Percentiles rank a stretch among this genome's conserved stretches.
These are phyloP conservation scores for Hippocampus barbouri DNA, from an alignment of 2,113 vertebrate species.

Conservation along the genomic window DNA sequence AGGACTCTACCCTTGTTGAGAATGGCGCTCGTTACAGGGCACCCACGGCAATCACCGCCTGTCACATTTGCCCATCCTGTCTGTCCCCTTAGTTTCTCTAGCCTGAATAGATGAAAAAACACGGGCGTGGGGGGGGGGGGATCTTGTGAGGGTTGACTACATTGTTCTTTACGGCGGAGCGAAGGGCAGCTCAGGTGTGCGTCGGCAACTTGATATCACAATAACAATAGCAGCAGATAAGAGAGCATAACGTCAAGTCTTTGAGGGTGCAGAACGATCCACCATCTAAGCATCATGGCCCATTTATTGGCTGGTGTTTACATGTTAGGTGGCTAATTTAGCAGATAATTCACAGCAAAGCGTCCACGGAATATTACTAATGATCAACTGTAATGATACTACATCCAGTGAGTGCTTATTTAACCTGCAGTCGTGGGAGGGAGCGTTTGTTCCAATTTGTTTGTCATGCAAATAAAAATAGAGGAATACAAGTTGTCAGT, in stretches of 20 bases:
- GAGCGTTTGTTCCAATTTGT: neutral
- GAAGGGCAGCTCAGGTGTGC: conserved; percentile 44
- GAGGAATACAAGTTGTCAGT: neutral
- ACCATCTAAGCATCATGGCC: conserved; percentile 5
- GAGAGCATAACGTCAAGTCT: conserved; percentile 4
- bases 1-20: no score
- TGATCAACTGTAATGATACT: conserved; percentile 73
- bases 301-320: conserved; percentile 13
- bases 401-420: conserved; percentile 52
- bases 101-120: no score
- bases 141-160: neutral
- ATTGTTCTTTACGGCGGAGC: conserved; percentile 22
- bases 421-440: conserved; percentile 46
- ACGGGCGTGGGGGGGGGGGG: neutral
- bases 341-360: conserved; percentile 2
- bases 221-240: conserved; percentile 31
- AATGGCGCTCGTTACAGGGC: no score
- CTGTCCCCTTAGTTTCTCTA: no score
- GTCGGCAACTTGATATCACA: conserved; percentile 25
- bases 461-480: neutral
- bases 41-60: no score
- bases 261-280: conserved; percentile 14
- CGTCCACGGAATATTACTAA: conserved; percentile 50
- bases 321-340: neutral
- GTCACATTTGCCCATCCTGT: no score